Evolutionary conservation across 1,140 invertebrate species (phyloP), one percentile per base, ranked within the genome.

Genomic region (Conus betulinus): DNA sequence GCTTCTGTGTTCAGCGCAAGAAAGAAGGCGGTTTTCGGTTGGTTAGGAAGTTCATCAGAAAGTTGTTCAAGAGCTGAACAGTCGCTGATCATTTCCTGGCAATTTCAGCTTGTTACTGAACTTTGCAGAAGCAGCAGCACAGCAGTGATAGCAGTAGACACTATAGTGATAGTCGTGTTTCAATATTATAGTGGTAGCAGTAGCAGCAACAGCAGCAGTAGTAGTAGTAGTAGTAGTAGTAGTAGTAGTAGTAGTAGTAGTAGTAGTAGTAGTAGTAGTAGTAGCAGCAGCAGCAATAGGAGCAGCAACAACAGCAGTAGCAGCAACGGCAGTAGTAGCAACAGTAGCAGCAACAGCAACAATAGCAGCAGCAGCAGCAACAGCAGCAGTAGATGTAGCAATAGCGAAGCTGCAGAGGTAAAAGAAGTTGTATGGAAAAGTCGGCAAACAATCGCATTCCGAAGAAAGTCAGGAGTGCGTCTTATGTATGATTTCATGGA

Each of bases 161-260:
- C 63, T 60, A 57, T 60, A 85, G 84, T 85, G 5, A 57, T 60
- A 85, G 84, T 85, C 52, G 84, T 85, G 23, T 20, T 20, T 60
- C 39, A 60, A 85, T 15, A 85, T 39, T 85, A 85, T 39, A 23
- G 60, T 39, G 52, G 84, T 85, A 85, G 84, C 4, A 85, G 84
- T 85, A 85, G 17, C 63, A 60, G 84, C 39, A 85, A 57, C 63
- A 85, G 84, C 4, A 85, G 84, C 20, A 60, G 84, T 3, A 85
- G 84, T 85, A 85, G 84, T 60, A 85, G 84, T 85, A 85, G 84
- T 85, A 85, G 84, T 85, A 85, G 3, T 5, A 85, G 84, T 5
- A 85, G 84, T 5, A 85, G 84, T 5, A 85, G 84, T 5, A 60
- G 84, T 5, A 85, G 84, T 5, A 85, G 84, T 5, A 85, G 5